Percentiles rank a stretch among this genome's conserved stretches.
phyloP scores from a whole-genome alignment of 2,797 vertebrate genomes.

The Lindbergichthys nudifrons region DNA sequence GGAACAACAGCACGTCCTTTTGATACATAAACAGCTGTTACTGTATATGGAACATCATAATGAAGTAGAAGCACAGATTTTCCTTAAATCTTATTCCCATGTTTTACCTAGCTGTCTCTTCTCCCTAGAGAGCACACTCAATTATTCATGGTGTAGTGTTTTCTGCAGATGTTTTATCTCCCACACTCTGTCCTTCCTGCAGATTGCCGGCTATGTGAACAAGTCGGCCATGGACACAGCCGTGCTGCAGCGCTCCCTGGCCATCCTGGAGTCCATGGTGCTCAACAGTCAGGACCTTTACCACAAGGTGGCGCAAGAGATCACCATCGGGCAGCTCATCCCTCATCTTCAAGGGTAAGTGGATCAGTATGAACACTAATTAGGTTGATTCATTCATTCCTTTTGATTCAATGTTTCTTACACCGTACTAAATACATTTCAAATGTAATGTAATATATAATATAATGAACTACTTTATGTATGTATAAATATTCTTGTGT shows the following conservation, averaged over 20 bases:
- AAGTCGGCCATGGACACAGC: slow-evolving; percentile 94
- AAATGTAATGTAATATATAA: too few relatives aligned
- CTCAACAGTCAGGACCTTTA: slow-evolving; percentile 98
- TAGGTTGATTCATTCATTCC: neutral
- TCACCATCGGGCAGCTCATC: slow-evolving; percentile 97
- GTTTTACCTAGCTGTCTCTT: neutral
- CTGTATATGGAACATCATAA: neutral
- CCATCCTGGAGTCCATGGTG: slow-evolving; percentile 98
- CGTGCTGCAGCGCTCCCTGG: slow-evolving; percentile 94
- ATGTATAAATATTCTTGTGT: neutral
- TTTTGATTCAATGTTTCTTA: neutral
- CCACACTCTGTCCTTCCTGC: slow-evolving; percentile 35
- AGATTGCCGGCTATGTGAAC: slow-evolving; percentile 97
- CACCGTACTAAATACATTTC: neutral
- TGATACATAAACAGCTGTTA: neutral
- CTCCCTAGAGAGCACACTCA: too few relatives aligned
- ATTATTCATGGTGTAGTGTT: neutral
- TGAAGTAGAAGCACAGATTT: neutral
- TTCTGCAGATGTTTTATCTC: neutral
- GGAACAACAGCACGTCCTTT: too few relatives aligned
- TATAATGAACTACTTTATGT: neutral
- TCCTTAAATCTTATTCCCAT: neutral
- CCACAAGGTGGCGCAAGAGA: slow-evolving; percentile 99
- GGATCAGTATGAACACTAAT: neutral
- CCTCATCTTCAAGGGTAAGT: slow-evolving; percentile 96